Conservation (phyloP, 2,797 vertebrate species). For the Notamacropus eugenii region DNA sequence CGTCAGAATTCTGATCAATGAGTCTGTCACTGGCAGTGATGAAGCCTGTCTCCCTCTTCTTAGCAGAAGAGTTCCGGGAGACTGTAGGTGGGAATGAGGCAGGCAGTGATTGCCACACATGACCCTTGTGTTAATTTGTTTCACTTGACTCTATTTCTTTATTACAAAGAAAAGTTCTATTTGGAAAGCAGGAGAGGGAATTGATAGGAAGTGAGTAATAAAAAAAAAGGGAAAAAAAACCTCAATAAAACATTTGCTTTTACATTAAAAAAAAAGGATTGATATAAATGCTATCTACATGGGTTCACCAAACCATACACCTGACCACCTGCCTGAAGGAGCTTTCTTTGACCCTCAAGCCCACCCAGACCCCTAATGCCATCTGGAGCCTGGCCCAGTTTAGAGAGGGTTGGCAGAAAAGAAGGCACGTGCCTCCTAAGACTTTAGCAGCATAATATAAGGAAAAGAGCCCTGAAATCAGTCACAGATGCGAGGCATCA, state of each 20-base stretch:
- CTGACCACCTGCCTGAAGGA: neutral
- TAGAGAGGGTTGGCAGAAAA: neutral
- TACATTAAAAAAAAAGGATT: neutral
- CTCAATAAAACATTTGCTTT: neutral
- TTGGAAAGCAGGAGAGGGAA: neutral
- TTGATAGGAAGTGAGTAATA: neutral
- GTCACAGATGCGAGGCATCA: neutral
- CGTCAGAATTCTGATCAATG: neutral
- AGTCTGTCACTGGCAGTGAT: neutral
- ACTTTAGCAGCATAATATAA: neutral
- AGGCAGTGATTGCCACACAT: neutral
- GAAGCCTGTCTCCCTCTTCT: neutral
- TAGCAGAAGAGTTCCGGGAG: neutral
- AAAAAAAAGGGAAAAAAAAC: neutral
- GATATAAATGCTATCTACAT: neutral
- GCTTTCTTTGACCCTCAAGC: constrained; percentile 6
- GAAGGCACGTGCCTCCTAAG: neutral
- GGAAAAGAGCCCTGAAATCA: neutral
- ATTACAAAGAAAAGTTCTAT: neutral
- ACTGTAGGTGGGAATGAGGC: neutral
- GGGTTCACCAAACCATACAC: neutral
- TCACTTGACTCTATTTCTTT: neutral
- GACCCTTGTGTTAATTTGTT: neutral
- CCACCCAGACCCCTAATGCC: neutral
- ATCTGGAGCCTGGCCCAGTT: constrained; percentile 19